A percentile compares a stretch with the other conserved stretches of the same genome.
phyloP scores from a whole-genome alignment of 2,888 invertebrate species.

The Iphiclides podalirius region DNA sequence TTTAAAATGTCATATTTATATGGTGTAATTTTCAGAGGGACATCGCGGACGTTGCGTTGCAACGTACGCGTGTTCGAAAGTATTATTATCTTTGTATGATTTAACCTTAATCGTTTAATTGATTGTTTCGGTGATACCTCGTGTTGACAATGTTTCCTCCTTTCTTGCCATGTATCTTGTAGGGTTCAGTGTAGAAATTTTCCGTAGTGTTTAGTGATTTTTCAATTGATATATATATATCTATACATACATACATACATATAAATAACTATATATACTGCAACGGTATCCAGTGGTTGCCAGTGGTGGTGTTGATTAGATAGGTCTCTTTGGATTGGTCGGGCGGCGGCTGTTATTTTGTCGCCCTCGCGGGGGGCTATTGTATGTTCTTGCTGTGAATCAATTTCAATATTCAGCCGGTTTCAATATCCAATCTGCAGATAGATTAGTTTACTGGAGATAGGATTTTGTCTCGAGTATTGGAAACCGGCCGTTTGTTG shows the following conservation, averaged over 20 bases:
- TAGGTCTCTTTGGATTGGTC: slow-evolving; percentile 66
- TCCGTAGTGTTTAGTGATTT: slow-evolving; percentile 70
- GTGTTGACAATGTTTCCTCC: slow-evolving; percentile 66
- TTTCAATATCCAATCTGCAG: no score
- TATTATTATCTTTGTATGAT: slow-evolving; percentile 56
- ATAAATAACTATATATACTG: slow-evolving; percentile 12
- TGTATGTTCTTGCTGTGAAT: slow-evolving; percentile 76
- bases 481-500: no score
- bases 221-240: slow-evolving; percentile 69
- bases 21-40: slow-evolving; percentile 50
- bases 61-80: slow-evolving; percentile 44
- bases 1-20: slow-evolving; percentile 52
- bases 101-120: slow-evolving; percentile 42
- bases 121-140: slow-evolving; percentile 60
- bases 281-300: slow-evolving; percentile 72
- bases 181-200: slow-evolving; percentile 71
- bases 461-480: no score
- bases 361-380: slow-evolving; percentile 58
- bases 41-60: slow-evolving; percentile 39
- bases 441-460: no score
- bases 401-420: no score
- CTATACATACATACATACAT: slow-evolving; percentile 51
- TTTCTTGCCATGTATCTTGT: slow-evolving; percentile 77
- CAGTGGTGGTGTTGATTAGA: slow-evolving; percentile 70
- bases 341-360: slow-evolving; percentile 57